A percentile compares a stretch with the other conserved stretches of the same genome.
Evolutionary conservation across 37 sponge, comb jelly and placozoan species (phyloP).

Genomic region (Petrosia ficiformis): DNA sequence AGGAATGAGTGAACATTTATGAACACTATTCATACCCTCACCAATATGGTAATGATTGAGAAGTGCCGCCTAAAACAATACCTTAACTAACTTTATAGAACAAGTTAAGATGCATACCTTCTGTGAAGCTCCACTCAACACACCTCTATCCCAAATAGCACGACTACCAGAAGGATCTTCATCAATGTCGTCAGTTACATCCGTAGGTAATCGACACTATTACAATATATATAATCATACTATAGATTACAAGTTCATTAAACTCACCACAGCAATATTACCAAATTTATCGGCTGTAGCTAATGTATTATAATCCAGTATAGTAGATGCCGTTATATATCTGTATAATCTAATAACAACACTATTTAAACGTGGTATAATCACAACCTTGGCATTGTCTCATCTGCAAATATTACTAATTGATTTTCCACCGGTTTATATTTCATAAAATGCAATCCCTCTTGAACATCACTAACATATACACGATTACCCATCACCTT

Average conservation of each 20-base stretch:
- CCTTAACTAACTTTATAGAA: too few relatives aligned
- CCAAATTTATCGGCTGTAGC: constrained; percentile 98
- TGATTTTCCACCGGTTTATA: constrained; percentile 91
- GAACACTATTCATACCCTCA: constrained; percentile 85
- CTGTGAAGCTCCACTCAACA: constrained; percentile 94
- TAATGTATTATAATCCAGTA: constrained; percentile 93
- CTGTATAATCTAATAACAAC: not conserved
- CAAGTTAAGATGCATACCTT: constrained; percentile 52
- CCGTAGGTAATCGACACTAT: constrained; percentile 74
- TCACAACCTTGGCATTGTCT: constrained; percentile 71
- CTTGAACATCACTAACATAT: constrained; percentile 93
- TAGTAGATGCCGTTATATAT: constrained; percentile 66
- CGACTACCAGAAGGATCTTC: constrained; percentile 96
- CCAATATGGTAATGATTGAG: constrained; percentile 85
- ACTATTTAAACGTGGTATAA: not conserved
- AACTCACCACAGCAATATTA: constrained; percentile 76
- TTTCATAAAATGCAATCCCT: constrained; percentile 85
- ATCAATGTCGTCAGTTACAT: constrained; percentile 87
- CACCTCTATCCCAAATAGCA: constrained; percentile 95
- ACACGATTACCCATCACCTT: constrained; percentile 74
- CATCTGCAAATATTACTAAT: constrained; percentile 95
- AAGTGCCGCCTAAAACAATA: constrained; percentile 70
- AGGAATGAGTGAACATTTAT: constrained; percentile 91
- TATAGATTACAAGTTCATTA: not conserved
- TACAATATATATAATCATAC: not conserved